Evolutionary conservation across 92 coral and sea anemone genomes (phyloP).

Genomic region (Palythoa grandiflora): DNA sequence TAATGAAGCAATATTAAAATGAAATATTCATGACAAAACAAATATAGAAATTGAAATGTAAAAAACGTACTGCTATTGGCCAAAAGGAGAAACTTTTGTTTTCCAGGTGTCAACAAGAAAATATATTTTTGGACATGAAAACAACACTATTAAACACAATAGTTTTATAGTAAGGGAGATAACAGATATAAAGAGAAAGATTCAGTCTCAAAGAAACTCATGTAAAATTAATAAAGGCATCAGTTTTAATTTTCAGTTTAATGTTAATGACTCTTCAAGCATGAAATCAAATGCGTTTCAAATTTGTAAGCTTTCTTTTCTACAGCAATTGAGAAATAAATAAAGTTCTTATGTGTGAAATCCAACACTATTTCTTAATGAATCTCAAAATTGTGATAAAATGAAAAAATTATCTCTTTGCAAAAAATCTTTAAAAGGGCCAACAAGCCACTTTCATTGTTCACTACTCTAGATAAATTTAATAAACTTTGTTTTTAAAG

Average conservation of each 20-base stretch:
- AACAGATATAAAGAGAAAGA: not conserved
- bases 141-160: not conserved
- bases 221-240: not conserved
- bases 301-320: too few species aligned
- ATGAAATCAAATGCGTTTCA: not conserved
- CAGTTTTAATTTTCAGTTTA: not conserved
- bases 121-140: not conserved
- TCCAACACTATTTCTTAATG: too few species aligned
- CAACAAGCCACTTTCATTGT: too few species aligned
- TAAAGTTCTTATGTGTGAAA: too few species aligned
- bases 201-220: too few species aligned
- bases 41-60: not conserved
- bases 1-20: conserved; percentile 29
- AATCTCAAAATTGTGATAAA: too few species aligned
- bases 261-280: not conserved
- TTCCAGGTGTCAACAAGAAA: not conserved
- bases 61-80: not conserved
- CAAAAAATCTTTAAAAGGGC: too few species aligned
- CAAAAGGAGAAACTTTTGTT: not conserved
- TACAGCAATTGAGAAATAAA: too few species aligned
- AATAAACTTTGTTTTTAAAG: too few species aligned
- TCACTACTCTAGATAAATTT: too few species aligned
- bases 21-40: conserved; percentile 56
- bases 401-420: too few species aligned
- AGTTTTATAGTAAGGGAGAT: not conserved